Conservation (phyloP, 1,140 invertebrate species). For the Bombus affinis region DNA sequence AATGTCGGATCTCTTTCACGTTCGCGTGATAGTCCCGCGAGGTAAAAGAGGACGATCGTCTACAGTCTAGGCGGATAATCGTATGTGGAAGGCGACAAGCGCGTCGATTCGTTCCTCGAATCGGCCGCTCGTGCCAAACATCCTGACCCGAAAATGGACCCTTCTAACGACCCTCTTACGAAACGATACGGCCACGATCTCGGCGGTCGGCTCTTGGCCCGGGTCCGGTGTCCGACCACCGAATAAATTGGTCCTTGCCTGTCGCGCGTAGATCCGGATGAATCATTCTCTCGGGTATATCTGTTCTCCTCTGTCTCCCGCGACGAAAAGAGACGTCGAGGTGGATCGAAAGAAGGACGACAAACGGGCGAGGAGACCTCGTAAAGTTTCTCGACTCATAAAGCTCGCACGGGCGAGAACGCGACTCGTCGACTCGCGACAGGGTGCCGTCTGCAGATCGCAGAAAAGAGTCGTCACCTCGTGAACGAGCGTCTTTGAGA, state of each 20-base stretch:
- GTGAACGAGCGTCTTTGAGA: background rate
- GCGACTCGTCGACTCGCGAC: conserved; percentile 18
- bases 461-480: conserved; percentile 15
- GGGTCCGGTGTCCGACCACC: background rate
- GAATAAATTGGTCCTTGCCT: conserved; percentile 22
- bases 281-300: conserved; percentile 23
- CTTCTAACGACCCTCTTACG: conserved; percentile 30
- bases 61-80: conserved; percentile 20
- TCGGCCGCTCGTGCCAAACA: conserved; percentile 41
- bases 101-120: conserved; percentile 34
- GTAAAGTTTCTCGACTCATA: conserved; percentile 49
- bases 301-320: too few relatives aligned
- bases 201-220: background rate
- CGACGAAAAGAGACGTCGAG: background rate
- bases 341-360: background rate
- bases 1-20: too few relatives aligned
- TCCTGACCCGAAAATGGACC: conserved; percentile 30
- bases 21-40: conserved; percentile 7
- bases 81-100: conserved; percentile 3
- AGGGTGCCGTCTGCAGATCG: background rate
- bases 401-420: conserved; percentile 26
- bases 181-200: conserved; percentile 39
- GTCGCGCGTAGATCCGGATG: conserved; percentile 2
- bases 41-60: background rate
- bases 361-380: too few relatives aligned